Conservation (phyloP, 2,888 invertebrate genomes). For the Drosophila mercatorum region DNA sequence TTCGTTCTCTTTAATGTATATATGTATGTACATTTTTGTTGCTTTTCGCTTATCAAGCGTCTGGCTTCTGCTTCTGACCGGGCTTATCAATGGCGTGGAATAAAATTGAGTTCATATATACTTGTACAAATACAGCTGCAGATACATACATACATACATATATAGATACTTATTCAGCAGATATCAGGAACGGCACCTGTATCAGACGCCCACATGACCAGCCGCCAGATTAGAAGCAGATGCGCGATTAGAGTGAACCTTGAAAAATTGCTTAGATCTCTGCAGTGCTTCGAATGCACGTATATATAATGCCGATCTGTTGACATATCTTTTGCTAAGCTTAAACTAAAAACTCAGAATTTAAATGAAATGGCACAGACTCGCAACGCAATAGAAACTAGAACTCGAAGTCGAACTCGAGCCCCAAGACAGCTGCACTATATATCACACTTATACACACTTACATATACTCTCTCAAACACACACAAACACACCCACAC, state of each 20-base stretch:
- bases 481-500: background rate
- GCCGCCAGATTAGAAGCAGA: slow-evolving; percentile 31
- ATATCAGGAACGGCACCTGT: slow-evolving; percentile 45
- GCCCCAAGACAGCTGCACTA: slow-evolving; percentile 35
- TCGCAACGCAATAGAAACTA: slow-evolving; percentile 48
- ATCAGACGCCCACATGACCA: slow-evolving; percentile 56
- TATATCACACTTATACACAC: slow-evolving; percentile 27
- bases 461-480: background rate
- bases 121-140: background rate
- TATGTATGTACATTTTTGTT: slow-evolving; percentile 9
- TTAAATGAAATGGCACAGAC: slow-evolving; percentile 13
- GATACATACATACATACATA: background rate
- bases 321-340: slow-evolving; percentile 32
- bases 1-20: slow-evolving; percentile 36
- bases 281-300: background rate
- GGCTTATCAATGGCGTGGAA: slow-evolving; percentile 56
- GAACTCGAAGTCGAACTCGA: slow-evolving; percentile 8
- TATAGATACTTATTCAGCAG: slow-evolving; percentile 24
- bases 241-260: slow-evolving; percentile 21
- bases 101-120: slow-evolving; percentile 49
- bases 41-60: slow-evolving; percentile 67
- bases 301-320: slow-evolving; percentile 1
- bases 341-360: background rate
- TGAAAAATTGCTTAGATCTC: slow-evolving; percentile 16
- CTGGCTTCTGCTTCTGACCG: slow-evolving; percentile 60